Conservation (phyloP, 2,888 invertebrate species). For the Apoda limacodes region DNA sequence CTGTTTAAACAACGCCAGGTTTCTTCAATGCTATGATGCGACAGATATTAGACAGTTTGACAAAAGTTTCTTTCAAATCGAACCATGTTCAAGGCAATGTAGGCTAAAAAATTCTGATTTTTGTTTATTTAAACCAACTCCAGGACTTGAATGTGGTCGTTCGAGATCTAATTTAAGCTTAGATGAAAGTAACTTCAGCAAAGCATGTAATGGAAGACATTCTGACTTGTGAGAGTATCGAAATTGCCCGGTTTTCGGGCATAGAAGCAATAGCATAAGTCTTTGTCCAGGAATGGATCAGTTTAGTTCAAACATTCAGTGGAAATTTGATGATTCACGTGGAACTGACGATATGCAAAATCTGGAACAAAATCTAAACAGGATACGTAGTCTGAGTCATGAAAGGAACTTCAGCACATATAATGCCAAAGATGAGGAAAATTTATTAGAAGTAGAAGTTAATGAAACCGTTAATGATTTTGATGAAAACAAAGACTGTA, state of each 20-base stretch:
- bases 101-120: slow-evolving; percentile 59
- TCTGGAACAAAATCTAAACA: slow-evolving; percentile 60
- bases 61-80: slow-evolving; percentile 59
- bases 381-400: slow-evolving; percentile 59
- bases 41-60: slow-evolving; percentile 56
- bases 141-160: slow-evolving; percentile 52
- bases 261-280: slow-evolving; percentile 64
- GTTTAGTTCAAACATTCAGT: slow-evolving; percentile 60
- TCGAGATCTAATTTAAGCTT: slow-evolving; percentile 62
- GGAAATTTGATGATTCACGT: slow-evolving; percentile 57
- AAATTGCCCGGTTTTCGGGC: slow-evolving; percentile 65
- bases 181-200: slow-evolving; percentile 60
- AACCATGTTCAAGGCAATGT: slow-evolving; percentile 59
- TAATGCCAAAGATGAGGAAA: slow-evolving; percentile 45
- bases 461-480: slow-evolving; percentile 46
- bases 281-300: slow-evolving; percentile 61
- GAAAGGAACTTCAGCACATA: slow-evolving; percentile 50
- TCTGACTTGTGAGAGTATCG: slow-evolving; percentile 68
- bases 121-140: slow-evolving; percentile 55
- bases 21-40: slow-evolving; percentile 51
- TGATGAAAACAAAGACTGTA: slow-evolving; percentile 49
- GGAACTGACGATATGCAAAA: slow-evolving; percentile 51
- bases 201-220: slow-evolving; percentile 57
- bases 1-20: slow-evolving; percentile 58
- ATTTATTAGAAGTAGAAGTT: slow-evolving; percentile 59